Conservation (phyloP, 2,888 invertebrate species). For the Macropis europaea region DNA sequence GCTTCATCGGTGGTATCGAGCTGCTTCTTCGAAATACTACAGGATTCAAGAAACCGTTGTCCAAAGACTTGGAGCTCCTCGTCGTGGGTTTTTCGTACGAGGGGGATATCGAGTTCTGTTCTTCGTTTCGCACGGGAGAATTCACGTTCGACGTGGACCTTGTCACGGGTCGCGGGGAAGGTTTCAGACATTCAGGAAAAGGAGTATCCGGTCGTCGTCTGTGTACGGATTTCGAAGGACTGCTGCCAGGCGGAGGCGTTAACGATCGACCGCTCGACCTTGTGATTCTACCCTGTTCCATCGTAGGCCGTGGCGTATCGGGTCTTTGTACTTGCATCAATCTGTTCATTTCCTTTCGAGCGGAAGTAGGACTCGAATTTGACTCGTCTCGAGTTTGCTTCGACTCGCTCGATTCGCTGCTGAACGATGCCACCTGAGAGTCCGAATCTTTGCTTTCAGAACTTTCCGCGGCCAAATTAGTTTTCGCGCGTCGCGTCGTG, state of each 20-base stretch:
- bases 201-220: slow-evolving; percentile 71
- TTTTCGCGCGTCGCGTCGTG: slow-evolving; percentile 43
- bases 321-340: slow-evolving; percentile 11
- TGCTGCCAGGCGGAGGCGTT: slow-evolving; percentile 33
- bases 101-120: slow-evolving; percentile 14
- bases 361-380: background rate
- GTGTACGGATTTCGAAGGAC: slow-evolving; percentile 19
- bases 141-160: slow-evolving; percentile 43
- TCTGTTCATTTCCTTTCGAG: slow-evolving; percentile 14
- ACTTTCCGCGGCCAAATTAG: slow-evolving; percentile 3
- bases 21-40: slow-evolving; percentile 51
- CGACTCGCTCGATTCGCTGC: slow-evolving; percentile 9
- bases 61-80: slow-evolving; percentile 60
- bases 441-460: slow-evolving; percentile 5
- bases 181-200: slow-evolving; percentile 53
- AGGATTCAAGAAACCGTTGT: slow-evolving; percentile 68
- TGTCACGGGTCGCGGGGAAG: slow-evolving; percentile 54
- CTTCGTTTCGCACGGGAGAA: slow-evolving; percentile 33
- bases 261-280: slow-evolving; percentile 50
- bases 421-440: background rate
- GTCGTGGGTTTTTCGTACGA: slow-evolving; percentile 58
- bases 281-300: slow-evolving; percentile 51
- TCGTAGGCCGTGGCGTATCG: slow-evolving; percentile 33
- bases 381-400: slow-evolving; percentile 10
- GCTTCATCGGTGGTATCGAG: slow-evolving; percentile 52